Percentiles rank a stretch among this genome's conserved stretches.
Evolutionary conservation across 2,113 vertebrate species (phyloP).

Genomic region (Trematocara nigrifrons): DNA sequence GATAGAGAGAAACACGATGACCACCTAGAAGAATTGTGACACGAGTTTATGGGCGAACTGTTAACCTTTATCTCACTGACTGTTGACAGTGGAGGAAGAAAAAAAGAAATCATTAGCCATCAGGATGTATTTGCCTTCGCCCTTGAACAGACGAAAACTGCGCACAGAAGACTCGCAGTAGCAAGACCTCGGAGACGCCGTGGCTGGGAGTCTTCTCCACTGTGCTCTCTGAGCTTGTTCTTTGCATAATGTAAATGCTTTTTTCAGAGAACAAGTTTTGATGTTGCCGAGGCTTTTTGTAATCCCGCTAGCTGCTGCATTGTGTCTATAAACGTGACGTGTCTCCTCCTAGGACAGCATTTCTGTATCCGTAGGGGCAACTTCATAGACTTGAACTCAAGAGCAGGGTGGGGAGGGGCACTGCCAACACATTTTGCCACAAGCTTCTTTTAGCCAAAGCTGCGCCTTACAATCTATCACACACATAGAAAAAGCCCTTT

Average conservation of each 20-base stretch:
- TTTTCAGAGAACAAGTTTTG: background rate
- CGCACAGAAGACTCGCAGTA: background rate
- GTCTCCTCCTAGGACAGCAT: background rate
- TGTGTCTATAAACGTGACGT: constrained; percentile 8
- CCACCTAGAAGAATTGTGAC: background rate
- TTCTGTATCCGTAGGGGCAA: background rate
- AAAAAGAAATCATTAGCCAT: background rate
- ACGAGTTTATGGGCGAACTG: background rate
- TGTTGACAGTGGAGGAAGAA: background rate
- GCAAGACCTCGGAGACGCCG: background rate
- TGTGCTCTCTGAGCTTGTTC: background rate
- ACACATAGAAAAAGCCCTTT: background rate
- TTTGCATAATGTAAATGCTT: constrained; percentile 9
- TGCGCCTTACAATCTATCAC: constrained; percentile 55
- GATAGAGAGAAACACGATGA: background rate
- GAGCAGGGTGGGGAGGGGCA: constrained; percentile 3
- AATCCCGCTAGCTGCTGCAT: constrained; percentile 32
- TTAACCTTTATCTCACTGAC: background rate
- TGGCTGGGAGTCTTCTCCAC: background rate
- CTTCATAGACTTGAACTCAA: background rate
- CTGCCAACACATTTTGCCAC: constrained; percentile 39
- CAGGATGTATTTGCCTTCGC: background rate
- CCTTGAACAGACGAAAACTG: background rate
- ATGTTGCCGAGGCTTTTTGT: constrained; percentile 25
- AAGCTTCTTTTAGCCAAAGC: constrained; percentile 58